Conservation (phyloP, 2,888 invertebrate species). For the Nomada ferruginata region DNA sequence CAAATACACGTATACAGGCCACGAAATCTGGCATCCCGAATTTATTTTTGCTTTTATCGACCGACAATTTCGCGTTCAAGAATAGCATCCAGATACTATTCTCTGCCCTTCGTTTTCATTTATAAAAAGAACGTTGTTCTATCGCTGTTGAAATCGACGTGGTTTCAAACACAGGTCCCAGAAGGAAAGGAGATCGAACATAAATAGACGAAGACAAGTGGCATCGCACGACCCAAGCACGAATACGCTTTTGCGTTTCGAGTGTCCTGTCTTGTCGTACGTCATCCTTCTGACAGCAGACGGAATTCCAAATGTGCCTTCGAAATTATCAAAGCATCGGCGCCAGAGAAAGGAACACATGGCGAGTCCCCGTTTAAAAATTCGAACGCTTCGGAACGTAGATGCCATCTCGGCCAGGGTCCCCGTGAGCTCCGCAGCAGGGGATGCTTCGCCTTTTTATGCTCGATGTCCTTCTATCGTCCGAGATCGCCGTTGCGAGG, state of each 20-base stretch:
- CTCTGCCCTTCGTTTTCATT: background rate
- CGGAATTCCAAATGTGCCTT: constrained; percentile 64
- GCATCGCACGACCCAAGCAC: constrained; percentile 1
- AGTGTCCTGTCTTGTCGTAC: constrained; percentile 54
- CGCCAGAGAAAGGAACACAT: constrained; percentile 65
- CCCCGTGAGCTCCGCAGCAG: constrained; percentile 56
- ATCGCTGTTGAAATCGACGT: background rate
- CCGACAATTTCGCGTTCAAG: background rate
- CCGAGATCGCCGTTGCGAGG: constrained; percentile 26
- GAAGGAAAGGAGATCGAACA: background rate
- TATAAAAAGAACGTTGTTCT: background rate
- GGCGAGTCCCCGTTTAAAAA: constrained; percentile 60
- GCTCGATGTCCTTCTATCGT: constrained; percentile 37
- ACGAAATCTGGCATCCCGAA: too few relatives aligned
- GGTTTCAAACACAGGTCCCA: background rate
- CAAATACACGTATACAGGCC: too few relatives aligned
- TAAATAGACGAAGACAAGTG: constrained; percentile 43
- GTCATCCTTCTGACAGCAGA: constrained; percentile 59
- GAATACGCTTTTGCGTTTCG: constrained; percentile 39
- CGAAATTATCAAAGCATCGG: constrained; percentile 75
- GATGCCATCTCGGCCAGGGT: constrained; percentile 62
- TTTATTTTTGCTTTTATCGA: too few relatives aligned
- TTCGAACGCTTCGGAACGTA: constrained; percentile 59
- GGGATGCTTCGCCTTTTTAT: constrained; percentile 65
- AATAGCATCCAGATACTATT: background rate